Evolutionary conservation across 2,797 vertebrate genomes (phyloP).

Genomic region (Gastrophryne carolinensis): DNA sequence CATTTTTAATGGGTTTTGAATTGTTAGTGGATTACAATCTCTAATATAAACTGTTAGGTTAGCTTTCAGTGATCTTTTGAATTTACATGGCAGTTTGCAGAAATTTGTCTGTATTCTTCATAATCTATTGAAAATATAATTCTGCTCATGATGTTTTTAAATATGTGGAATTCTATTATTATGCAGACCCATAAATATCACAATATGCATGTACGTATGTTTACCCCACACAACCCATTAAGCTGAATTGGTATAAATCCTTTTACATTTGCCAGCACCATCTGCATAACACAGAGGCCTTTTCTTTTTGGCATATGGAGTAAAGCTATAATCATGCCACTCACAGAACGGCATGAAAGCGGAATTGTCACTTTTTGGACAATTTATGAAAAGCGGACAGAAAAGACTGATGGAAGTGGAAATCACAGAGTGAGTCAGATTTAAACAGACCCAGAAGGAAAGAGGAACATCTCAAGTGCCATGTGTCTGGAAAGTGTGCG

Average conservation of each 20-base stretch:
- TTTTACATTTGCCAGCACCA: neutral
- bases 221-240: neutral
- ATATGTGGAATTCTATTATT: no score
- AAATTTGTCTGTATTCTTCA: no score
- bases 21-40: no score
- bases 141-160: no score
- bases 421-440: conserved; percentile 6
- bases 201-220: neutral
- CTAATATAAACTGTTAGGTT: no score
- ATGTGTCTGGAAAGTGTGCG: conserved; percentile 9
- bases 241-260: neutral
- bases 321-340: conserved; percentile 30
- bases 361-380: conserved; percentile 20
- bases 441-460: conserved; percentile 15
- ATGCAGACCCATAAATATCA: neutral
- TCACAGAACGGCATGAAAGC: conserved; percentile 16
- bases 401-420: conserved; percentile 24
- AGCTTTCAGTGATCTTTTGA: no score
- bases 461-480: conserved; percentile 19
- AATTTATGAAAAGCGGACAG: conserved; percentile 8
- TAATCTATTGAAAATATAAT: neutral
- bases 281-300: neutral
- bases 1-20: no score
- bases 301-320: neutral
- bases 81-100: no score